Conservation (phyloP, 2,113 vertebrate species). For the Chaetodon trifascialis region DNA sequence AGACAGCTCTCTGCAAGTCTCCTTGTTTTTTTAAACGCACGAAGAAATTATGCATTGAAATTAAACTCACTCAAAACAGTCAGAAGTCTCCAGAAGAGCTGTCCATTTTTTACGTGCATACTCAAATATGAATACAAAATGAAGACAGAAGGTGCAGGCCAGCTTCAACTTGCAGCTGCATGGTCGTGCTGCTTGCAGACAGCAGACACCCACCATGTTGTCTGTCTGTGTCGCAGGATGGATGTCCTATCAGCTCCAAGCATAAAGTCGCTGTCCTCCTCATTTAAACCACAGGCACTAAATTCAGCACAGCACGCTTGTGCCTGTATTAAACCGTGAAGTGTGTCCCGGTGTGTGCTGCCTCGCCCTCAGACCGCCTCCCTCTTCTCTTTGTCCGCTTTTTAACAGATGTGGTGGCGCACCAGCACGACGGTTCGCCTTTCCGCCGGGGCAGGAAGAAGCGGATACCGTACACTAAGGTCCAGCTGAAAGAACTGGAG, state of each 20-base stretch:
- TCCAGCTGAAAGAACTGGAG: constrained; percentile 94
- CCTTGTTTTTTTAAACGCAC: background rate
- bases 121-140: background rate
- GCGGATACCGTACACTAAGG: constrained; percentile 94
- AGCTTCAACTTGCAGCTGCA: constrained; percentile 2
- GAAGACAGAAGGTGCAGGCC: background rate
- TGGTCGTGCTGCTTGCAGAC: background rate
- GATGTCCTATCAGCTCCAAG: constrained; percentile 10
- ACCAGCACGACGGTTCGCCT: constrained; percentile 90
- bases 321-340: background rate
- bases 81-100: background rate
- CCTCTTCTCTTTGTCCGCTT: constrained; percentile 42
- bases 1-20: background rate
- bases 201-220: constrained; percentile 44
- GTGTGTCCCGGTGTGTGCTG: constrained; percentile 11
- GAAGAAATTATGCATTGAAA: background rate
- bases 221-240: background rate
- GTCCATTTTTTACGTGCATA: background rate
- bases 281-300: background rate
- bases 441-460: constrained; percentile 95
- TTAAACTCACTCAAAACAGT: background rate
- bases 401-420: constrained; percentile 87
- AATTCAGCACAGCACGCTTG: background rate
- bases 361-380: background rate
- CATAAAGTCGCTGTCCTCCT: background rate